phyloP scores from a whole-genome alignment of 2,888 invertebrate genomes.

The Eucera pruinosa region DNA sequence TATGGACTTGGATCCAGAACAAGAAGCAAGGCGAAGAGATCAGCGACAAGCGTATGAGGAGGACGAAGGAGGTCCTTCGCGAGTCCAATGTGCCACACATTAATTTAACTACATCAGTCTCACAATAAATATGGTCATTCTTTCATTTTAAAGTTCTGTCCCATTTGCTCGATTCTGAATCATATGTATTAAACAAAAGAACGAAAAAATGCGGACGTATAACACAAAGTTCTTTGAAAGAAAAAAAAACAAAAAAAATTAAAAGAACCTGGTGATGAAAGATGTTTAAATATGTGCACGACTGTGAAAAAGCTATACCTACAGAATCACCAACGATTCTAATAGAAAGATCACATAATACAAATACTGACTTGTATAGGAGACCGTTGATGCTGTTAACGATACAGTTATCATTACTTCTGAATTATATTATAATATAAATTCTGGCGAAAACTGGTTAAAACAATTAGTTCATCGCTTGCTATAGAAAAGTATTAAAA shows the following conservation, averaged over 20 bases:
- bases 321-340: constrained; percentile 36
- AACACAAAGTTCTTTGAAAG: constrained; percentile 44
- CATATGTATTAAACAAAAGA: constrained; percentile 60
- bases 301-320: constrained; percentile 47
- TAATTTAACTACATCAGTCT: constrained; percentile 75
- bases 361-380: constrained; percentile 44
- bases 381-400: constrained; percentile 32
- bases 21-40: constrained; percentile 88
- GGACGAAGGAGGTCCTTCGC: constrained; percentile 90
- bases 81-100: constrained; percentile 91
- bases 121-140: constrained; percentile 73
- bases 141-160: constrained; percentile 72
- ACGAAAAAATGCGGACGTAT: constrained; percentile 60
- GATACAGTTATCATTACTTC: constrained; percentile 36
- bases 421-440: constrained; percentile 52
- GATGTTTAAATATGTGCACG: constrained; percentile 53
- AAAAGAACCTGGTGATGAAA: constrained; percentile 47
- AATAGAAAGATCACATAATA: constrained; percentile 39
- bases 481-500: constrained; percentile 57
- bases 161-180: constrained; percentile 71
- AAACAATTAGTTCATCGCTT: constrained; percentile 59
- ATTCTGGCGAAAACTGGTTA: constrained; percentile 57
- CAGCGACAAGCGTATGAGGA: constrained; percentile 91
- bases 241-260: constrained; percentile 42
- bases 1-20: constrained; percentile 91